phyloP scores from a whole-genome alignment of 2,797 vertebrate genomes.

The Poecilia picta region DNA sequence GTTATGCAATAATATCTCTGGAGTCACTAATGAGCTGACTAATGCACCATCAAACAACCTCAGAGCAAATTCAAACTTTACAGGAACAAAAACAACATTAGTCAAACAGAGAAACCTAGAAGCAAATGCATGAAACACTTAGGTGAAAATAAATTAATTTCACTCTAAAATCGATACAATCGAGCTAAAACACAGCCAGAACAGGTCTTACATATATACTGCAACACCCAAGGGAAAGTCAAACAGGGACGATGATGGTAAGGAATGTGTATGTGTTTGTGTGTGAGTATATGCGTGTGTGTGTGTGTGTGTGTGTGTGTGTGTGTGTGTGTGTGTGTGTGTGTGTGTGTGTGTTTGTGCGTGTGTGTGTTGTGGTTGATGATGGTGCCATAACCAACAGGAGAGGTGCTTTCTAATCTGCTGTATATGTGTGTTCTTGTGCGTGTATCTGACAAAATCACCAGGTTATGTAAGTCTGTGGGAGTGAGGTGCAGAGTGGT shows the following conservation, averaged over 20 bases:
- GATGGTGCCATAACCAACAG: background rate
- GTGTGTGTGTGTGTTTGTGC: too few species aligned
- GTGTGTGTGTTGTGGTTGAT: background rate
- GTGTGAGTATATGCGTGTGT: background rate
- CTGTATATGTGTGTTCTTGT: slow-evolving; percentile 21
- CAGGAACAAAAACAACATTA: slow-evolving; percentile 25
- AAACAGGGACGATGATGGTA: slow-evolving; percentile 23
- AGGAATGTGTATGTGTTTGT: slow-evolving; percentile 35
- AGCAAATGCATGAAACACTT: slow-evolving; percentile 35
- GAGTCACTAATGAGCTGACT: slow-evolving; percentile 32
- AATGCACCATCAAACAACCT: slow-evolving; percentile 46
- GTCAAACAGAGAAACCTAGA: slow-evolving; percentile 27
- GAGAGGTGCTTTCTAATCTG: slow-evolving; percentile 10
- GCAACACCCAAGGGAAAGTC: slow-evolving; percentile 37
- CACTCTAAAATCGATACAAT: background rate
- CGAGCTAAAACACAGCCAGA: background rate
- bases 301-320: too few species aligned
- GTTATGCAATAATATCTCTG: slow-evolving; percentile 43
- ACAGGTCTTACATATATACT: slow-evolving; percentile 2
- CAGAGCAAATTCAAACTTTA: slow-evolving; percentile 25
- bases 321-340: too few species aligned
- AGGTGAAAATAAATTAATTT: slow-evolving; percentile 7
- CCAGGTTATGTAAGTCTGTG: slow-evolving; percentile 61
- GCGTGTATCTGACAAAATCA: slow-evolving; percentile 42
- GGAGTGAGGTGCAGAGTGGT: slow-evolving; percentile 57